Evolutionary conservation across 2,113 vertebrate genomes (phyloP), one percentile per base, ranked within the genome.

Genomic region (Hyla sarda): DNA sequence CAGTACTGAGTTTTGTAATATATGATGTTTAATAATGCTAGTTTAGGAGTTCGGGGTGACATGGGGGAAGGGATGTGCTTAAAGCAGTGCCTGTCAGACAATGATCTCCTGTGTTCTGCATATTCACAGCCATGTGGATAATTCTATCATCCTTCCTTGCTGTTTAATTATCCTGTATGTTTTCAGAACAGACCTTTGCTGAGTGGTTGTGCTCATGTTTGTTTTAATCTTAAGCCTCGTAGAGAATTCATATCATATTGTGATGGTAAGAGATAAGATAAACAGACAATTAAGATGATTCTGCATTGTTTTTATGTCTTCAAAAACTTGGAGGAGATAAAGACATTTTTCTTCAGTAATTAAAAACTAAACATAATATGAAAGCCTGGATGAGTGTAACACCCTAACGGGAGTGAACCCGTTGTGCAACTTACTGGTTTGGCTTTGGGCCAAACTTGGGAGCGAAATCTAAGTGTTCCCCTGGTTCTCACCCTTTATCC

Each of bases 181-280:
- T 80, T 56, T 86, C 14, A 74, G 28, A 71, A 14, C 50, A 82
- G 67, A 62, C 67, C 74, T 86, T 86, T 86, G 60, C 69, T 73
- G 48, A 86, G 84, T 41, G 21, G 47, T 80, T 86, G 65, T 71
- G 75, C 72, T 79, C 34, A 72, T 81, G 85, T 86, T 86, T 54
- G 34, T 60, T 81, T 72, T 72, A 73, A 73, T 47, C 34, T 23
- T 73, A 81, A 78, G 65, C 62, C 77, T 79, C 62, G 56, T 56
- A 71, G 62, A 79, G 76, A n/a, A n/a, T 85, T 79, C 47, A 85
- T 79, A 79, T n/a, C n/a, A n/a, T 25, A 56, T 85, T 85, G 69
- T 85, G 74, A 78, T 85, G 30, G 25, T 30, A 16, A 75, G 73
- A 65, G 83, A 67, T 25, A 84, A 77, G 76, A 2, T 21, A 79